These are phyloP conservation scores for Lumbricus terrestris DNA, from an alignment of 2,888 invertebrate species.

Conservation along the genomic window DNA sequence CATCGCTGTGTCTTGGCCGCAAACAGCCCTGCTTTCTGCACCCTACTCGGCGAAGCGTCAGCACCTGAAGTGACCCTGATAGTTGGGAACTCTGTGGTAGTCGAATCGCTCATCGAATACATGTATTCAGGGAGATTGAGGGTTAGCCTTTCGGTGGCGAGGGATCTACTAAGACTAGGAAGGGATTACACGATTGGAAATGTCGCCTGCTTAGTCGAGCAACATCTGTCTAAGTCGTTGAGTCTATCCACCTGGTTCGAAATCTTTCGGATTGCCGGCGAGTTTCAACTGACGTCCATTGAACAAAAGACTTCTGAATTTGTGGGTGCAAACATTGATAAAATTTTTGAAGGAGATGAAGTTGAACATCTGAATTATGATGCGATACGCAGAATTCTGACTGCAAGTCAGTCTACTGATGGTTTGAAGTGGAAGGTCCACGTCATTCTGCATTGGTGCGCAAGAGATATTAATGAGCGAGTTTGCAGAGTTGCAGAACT, in stretches of 20 bases:
- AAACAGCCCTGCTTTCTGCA: constrained; percentile 6
- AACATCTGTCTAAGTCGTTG: background rate
- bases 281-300: background rate
- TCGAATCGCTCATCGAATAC: constrained; percentile 22
- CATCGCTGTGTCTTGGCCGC: constrained; percentile 27
- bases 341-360: background rate
- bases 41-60: background rate
- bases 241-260: background rate
- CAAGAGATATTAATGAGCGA: background rate
- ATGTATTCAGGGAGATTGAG: constrained; percentile 20
- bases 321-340: background rate
- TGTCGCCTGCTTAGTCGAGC: constrained; percentile 7
- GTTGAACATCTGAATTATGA: background rate
- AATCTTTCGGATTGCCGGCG: background rate
- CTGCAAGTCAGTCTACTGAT: background rate
- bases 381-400: background rate
- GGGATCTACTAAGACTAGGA: constrained; percentile 11
- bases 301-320: background rate
- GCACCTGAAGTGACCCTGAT: background rate
- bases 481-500: background rate
- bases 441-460: background rate
- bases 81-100: background rate
- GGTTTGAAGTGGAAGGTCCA: background rate
- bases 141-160: constrained; percentile 8
- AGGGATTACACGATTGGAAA: constrained; percentile 8